A percentile compares a stretch with the other conserved stretches of the same genome.
Evolutionary conservation across 2,113 vertebrate genomes (phyloP).

Genomic region (Mobula birostris): DNA sequence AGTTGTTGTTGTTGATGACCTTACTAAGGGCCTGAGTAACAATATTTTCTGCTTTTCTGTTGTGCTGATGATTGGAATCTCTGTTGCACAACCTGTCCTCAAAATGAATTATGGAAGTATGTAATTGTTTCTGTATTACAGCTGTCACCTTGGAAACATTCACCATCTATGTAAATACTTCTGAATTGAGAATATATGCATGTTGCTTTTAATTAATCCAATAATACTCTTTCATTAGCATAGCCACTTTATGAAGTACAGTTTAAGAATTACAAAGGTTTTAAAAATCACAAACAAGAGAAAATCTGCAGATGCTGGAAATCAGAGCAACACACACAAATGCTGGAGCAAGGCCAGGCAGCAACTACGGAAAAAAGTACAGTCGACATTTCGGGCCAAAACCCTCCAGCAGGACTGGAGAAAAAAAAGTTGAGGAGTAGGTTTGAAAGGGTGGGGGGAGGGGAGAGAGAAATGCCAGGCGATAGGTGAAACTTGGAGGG

Average conservation of each 20-base stretch:
- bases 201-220: neutral
- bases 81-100: neutral
- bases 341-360: too few relatives aligned
- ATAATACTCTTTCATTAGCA: neutral
- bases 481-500: too few relatives aligned
- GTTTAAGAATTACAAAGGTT: neutral
- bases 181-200: neutral
- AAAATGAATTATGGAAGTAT: conserved; percentile 2
- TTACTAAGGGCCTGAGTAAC: neutral
- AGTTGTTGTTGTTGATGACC: too few relatives aligned
- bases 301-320: too few relatives aligned
- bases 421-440: too few relatives aligned
- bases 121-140: neutral
- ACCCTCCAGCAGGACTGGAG: too few relatives aligned
- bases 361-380: too few relatives aligned
- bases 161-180: neutral
- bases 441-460: too few relatives aligned
- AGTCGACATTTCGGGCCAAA: too few relatives aligned
- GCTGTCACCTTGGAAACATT: conserved; percentile 27
- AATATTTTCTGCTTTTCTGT: neutral
- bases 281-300: neutral
- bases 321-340: too few relatives aligned
- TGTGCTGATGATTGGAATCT: neutral
- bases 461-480: too few relatives aligned
- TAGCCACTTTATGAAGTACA: neutral